phyloP scores from a whole-genome alignment of 2,888 invertebrate species.

The Diplolepis rosae region DNA sequence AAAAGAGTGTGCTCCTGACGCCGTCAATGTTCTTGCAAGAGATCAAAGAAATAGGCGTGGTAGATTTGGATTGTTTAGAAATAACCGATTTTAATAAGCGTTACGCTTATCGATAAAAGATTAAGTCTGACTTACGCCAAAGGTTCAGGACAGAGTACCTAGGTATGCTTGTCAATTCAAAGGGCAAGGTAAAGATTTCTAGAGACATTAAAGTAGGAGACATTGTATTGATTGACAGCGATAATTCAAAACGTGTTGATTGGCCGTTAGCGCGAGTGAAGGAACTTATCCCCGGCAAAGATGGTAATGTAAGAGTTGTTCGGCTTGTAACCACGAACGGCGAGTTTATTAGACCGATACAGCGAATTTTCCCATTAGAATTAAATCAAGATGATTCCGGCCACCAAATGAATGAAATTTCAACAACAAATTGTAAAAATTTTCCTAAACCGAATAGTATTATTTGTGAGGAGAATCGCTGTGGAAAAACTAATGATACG shows the following conservation, averaged over 20 bases:
- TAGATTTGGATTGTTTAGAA: conserved; percentile 48
- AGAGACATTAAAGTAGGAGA: not conserved
- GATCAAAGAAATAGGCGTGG: conserved; percentile 40
- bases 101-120: conserved; percentile 43
- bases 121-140: conserved; percentile 48
- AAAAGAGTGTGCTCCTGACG: conserved; percentile 48
- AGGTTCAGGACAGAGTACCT: conserved; percentile 54
- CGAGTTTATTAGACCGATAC: not conserved
- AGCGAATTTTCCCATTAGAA: conserved; percentile 17
- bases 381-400: no score
- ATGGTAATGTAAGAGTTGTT: conserved; percentile 11
- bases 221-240: not conserved
- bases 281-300: not conserved
- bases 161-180: conserved; percentile 29
- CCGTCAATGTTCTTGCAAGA: conserved; percentile 58
- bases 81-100: conserved; percentile 20
- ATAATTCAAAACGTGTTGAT: conserved; percentile 10
- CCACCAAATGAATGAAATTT: no score
- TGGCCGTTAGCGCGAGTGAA: conserved; percentile 5
- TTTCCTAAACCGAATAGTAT: no score
- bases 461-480: no score
- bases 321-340: not conserved
- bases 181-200: conserved; percentile 7
- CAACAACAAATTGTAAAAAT: no score
- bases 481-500: no score